Base-by-base conservation (phyloP, 2,888 invertebrate species). In the Cephus pulcher region DNA sequence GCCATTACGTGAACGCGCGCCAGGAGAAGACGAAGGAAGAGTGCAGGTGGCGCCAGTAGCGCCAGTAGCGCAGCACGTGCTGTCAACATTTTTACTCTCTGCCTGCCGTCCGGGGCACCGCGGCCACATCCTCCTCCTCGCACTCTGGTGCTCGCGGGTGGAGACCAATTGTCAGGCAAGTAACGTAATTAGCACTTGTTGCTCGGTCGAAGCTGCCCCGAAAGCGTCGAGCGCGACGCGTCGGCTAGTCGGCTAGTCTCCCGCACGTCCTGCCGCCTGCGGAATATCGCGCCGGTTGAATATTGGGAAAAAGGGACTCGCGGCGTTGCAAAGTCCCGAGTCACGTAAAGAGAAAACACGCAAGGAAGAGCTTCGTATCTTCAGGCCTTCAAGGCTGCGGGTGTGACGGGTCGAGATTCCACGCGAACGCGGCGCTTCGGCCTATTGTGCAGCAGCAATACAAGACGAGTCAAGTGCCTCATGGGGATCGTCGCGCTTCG, bases 401-500 rank as follows among this genome's bases (percentile, higher is more conserved):
- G 9, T 40, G 40, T 9, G 40, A 40, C 40, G 40, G 40, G 9
- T 15, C 9, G 15, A 40, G 40, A 40, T 40, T 15, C 40, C 23
- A 40, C 9, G 23, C 40, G 40, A 23, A 40, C 6, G 23, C 1
- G 40, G 0, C 40, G 9, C 23, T 23, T 56, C 23, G 75, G 76
- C 70, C 56, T 79, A 75, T 80, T 79, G 77, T 77, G 80, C 70
- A 76, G 77, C 70, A 77, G 77, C 78, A 74, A 78, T 76, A 78
- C 74, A 79, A 78, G 79, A 78, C 74, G 77, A 82, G 78, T 80
- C 76, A 77, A 82, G 82, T 83, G 82, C 80, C 77, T 81, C 80
- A 76, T 69, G 71, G 74, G 73, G 73, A 75, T 73, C 75, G 76
- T 75, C 75, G 76, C 75, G 78, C 71, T 71, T 77, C 76, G 76